Base-by-base conservation (phyloP, 1,140 invertebrate genomes). In the Glossosoma conforme region DNA sequence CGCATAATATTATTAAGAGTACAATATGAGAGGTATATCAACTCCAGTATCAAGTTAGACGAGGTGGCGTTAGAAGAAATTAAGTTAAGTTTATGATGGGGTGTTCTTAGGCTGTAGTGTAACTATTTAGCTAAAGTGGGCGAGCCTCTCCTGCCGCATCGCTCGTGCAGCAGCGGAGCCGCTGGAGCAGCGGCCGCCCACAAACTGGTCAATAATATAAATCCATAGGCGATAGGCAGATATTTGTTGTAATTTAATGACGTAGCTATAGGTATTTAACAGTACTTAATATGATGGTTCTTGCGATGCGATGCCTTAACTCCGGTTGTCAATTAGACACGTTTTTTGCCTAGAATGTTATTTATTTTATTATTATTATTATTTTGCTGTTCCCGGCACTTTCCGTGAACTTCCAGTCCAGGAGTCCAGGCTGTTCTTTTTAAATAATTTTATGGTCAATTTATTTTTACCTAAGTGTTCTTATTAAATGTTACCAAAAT, bases 401-500 rank as follows among this genome's bases (percentile, higher is more conserved):
- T 70, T 66, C 71, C 69, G 71, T 68, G 71, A 71, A 74, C 70
- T 72, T 73, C 69, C 69, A 72, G 67, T 70, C 68, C 68, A 70
- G 69, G 69, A 72, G 67, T 70, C 68, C 68, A 70, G 69, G 69
- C 70, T 74, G 71, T 75, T 73, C 72, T 75, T 72, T 72, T 71
- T 57, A 71, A 75, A 75, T 75, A 59, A 75, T 75, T 75, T 75
- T 74, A 68, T 70, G 62, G 71, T 75, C 70, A 66, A 72, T 73
- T 75, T 75, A 75, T 75, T 75, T 75, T 75, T 73, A 75, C 72
- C 72, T 75, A 75, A 75, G 71, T 75, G 71, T 75, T 74, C 71
- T 75, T 75, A 75, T 74, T 75, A 75, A 75, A 75, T 75, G 72
- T 74, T 75, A 75, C 72, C 72, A 75, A 75, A 75, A 75, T 74